Conservation (phyloP, 2,113 vertebrate species). For the Erythrolamprus reginae region DNA sequence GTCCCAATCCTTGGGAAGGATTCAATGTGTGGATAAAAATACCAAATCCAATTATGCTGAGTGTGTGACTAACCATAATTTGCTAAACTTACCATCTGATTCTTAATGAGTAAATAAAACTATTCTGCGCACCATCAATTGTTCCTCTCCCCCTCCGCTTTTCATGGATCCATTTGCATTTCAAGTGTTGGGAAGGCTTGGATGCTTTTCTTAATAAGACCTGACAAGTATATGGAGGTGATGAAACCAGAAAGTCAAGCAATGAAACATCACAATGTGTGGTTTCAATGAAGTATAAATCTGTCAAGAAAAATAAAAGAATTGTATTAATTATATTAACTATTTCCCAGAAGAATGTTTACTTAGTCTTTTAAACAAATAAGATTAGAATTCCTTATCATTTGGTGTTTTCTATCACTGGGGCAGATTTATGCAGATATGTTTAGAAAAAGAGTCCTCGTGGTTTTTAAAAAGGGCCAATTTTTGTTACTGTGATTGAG, state of each 20-base stretch:
- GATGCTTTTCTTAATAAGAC: background rate
- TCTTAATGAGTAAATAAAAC: background rate
- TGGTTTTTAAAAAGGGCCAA: constrained; percentile 26
- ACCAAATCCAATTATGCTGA: background rate
- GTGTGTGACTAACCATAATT: background rate
- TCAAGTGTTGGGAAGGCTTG: background rate
- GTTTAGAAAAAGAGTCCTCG: constrained; percentile 13
- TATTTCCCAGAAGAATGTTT: constrained; percentile 24
- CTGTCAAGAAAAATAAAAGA: background rate
- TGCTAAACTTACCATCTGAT: background rate
- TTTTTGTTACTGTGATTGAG: constrained; percentile 37
- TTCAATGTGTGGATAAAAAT: background rate
- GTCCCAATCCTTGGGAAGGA: background rate
- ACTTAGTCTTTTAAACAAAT: background rate
- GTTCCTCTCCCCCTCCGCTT: background rate
- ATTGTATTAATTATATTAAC: constrained; percentile 27
- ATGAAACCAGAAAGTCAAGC: background rate
- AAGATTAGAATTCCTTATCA: background rate
- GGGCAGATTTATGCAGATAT: background rate
- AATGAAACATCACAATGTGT: background rate
- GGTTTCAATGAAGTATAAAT: constrained; percentile 4
- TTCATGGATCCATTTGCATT: background rate
- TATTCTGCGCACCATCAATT: background rate
- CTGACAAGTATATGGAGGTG: background rate
- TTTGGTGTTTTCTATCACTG: background rate